Base-by-base conservation (phyloP, 2,113 vertebrate genomes). In the Paraplagusia blochii region DNA sequence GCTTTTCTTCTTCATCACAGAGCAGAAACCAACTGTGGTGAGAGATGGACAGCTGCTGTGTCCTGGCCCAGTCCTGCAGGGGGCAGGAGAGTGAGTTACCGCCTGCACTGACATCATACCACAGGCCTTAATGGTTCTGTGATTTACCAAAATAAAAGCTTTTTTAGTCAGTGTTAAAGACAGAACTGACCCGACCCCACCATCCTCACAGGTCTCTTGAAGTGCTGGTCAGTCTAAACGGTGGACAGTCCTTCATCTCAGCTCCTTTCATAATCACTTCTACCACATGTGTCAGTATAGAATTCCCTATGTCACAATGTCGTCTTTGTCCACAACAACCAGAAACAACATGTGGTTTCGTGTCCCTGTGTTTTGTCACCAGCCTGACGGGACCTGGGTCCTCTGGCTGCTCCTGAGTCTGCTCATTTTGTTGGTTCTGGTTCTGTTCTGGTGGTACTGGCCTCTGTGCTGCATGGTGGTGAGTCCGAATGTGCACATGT, bases 371-470 rank as follows among this genome's bases (percentile, higher is more conserved):
- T 76, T 47, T 49, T 34, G 55, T 3, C n/a, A 66, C 6, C 74
- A 99, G 96, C 92, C 94, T 10, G 91, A 80, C 15, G 96, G 95
- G 1, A 68, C 74, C 1, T 90, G 88, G 71, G 93, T 93, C 1
- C 15, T 93, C 14, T 91, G 95, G 62, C 74, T 93, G n/a, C 78
- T 99, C 34, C 77, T 99, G 19, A 89, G 91, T 68, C 87, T 97
- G 40, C 17, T 99, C n/a, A 77, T 96, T 11, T 75, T 96, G 1
- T 29, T 88, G 75, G 93, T 58, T 2, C 85, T 97, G 0, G 89
- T 42, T 53, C 77, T 96, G 43, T 71, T 97, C 55, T 99, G 97
- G 97, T 99, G 96, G 96, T 96, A 98, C 84, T 99, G 96, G 96
- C 96, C 95, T 22, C 93, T 99, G 58, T 99, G 94, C 90, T 99